These are phyloP conservation scores for Tribolium madens DNA, from an alignment of 1,140 invertebrate genomes.

Conservation along the genomic window DNA sequence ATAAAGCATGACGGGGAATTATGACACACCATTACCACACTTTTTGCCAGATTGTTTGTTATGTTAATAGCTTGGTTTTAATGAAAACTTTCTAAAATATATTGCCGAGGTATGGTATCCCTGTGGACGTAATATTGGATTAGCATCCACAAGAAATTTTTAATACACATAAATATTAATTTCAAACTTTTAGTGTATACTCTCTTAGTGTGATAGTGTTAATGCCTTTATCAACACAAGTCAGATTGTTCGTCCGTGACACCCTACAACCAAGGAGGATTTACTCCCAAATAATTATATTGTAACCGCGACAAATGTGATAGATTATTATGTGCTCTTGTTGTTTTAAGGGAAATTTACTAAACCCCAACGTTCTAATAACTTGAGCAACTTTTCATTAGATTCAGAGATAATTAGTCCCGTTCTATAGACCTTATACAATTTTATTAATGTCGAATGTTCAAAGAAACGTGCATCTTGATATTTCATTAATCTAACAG, in stretches of 20 bases:
- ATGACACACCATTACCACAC: conserved; percentile 26
- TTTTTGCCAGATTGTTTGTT: conserved; percentile 39
- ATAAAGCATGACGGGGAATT: conserved; percentile 34
- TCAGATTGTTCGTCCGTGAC: neutral
- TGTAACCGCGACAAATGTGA: neutral
- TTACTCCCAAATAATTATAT: neutral
- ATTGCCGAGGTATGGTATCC: neutral
- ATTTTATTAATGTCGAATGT: neutral
- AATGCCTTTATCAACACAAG: neutral
- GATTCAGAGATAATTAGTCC: neutral
- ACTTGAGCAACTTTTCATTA: neutral
- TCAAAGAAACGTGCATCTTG: neutral
- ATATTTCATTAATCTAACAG: neutral
- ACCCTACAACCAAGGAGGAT: neutral
- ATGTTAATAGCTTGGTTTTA: conserved; percentile 19
- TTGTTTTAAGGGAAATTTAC: too few relatives aligned
- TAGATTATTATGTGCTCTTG: neutral
- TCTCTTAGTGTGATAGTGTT: neutral
- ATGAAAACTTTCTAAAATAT: conserved; percentile 18
- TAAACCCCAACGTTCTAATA: neutral
- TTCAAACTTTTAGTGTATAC: neutral
- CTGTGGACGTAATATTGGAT: neutral
- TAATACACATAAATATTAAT: neutral
- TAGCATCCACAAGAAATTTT: neutral
- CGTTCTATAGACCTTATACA: neutral